These are phyloP conservation scores for Bostrychus sinensis DNA, from an alignment of 2,113 vertebrate genomes.

Conservation along the genomic window DNA sequence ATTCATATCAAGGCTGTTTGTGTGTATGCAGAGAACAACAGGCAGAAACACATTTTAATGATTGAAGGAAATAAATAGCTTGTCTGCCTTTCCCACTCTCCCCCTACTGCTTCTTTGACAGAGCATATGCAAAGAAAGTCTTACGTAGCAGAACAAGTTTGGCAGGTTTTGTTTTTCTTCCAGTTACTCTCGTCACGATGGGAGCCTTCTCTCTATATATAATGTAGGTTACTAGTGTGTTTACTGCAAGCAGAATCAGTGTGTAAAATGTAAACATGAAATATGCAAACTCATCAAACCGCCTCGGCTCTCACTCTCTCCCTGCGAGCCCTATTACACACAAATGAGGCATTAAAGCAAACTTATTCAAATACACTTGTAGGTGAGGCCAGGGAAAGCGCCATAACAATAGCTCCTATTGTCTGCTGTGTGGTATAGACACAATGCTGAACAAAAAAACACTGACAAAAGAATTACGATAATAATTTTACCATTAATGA, in stretches of 20 bases:
- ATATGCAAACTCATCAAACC: constrained; percentile 68
- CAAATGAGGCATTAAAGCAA: constrained; percentile 47
- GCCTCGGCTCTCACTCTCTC: constrained; percentile 17
- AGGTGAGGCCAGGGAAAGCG: constrained; percentile 21
- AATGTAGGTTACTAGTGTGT: constrained; percentile 54
- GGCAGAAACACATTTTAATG: not conserved
- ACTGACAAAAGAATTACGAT: not conserved
- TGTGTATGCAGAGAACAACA: not conserved
- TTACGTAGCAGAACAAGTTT: constrained; percentile 31
- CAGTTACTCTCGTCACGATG: constrained; percentile 6
- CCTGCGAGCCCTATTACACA: constrained; percentile 23
- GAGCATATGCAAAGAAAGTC: not conserved
- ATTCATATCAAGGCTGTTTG: not conserved
- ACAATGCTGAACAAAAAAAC: constrained; percentile 3
- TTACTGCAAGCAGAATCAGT: constrained; percentile 67
- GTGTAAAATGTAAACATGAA: constrained; percentile 66
- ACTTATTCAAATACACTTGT: constrained; percentile 45
- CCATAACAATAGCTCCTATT: not conserved
- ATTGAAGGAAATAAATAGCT: not conserved
- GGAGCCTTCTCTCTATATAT: constrained; percentile 13
- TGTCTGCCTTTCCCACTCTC: constrained; percentile 1
- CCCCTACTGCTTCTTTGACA: not conserved
- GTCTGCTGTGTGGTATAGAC: not conserved
- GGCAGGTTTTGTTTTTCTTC: constrained; percentile 15
- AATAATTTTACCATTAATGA: constrained; percentile 13